Evolutionary conservation across 2,113 vertebrate species (phyloP).

Genomic region (Centropus unirufus): DNA sequence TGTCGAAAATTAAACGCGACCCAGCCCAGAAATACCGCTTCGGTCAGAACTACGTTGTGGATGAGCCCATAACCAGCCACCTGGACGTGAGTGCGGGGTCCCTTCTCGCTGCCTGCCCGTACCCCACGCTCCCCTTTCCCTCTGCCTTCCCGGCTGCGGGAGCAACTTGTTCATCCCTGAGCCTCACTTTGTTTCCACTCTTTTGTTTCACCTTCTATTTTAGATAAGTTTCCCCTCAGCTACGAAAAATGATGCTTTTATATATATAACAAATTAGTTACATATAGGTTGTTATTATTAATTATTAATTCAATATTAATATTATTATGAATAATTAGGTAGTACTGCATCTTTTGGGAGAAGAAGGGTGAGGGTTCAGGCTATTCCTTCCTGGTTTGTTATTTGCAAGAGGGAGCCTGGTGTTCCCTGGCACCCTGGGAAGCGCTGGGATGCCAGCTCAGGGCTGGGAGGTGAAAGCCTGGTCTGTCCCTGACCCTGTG

Average conservation of each 20-base stretch:
- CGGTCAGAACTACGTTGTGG: background rate
- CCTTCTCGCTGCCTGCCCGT: accelerated
- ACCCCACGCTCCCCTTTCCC: background rate
- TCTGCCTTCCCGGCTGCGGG: background rate
- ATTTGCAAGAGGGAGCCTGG: background rate
- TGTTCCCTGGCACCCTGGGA: background rate
- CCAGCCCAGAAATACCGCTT: slow-evolving; percentile 66
- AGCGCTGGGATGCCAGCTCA: accelerated
- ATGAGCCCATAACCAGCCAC: slow-evolving; percentile 77
- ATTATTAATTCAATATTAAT: too few relatives aligned
- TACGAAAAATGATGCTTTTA: background rate
- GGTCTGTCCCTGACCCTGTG: background rate
- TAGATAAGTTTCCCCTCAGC: background rate
- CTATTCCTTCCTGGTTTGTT: background rate
- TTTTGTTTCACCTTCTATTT: background rate
- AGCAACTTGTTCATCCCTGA: accelerated
- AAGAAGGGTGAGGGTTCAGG: background rate
- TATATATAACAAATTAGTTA: too few relatives aligned
- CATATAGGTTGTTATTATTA: too few relatives aligned
- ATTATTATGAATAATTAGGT: background rate
- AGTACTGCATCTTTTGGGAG: accelerated
- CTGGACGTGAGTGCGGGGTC: slow-evolving; percentile 77
- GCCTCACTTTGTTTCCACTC: background rate
- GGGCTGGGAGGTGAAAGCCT: background rate
- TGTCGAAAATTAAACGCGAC: slow-evolving; percentile 65